Evolutionary conservation across 2,113 vertebrate species (phyloP), one percentile per base, ranked within the genome.

Genomic region (Pelmatolapia mariae): DNA sequence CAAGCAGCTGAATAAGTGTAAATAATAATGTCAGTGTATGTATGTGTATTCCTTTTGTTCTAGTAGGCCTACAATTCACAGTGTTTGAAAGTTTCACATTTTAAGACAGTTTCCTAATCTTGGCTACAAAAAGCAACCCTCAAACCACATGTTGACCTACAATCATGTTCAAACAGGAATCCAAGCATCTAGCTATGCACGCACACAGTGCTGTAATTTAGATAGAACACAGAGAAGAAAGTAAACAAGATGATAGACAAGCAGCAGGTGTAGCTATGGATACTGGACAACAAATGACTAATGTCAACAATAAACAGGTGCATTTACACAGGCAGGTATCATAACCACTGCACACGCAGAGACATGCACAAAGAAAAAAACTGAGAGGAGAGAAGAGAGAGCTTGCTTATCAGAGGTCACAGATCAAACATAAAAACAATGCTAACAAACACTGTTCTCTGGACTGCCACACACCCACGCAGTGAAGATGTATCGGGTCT

Each of bases 261-360:
- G 57, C 54, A 66, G 6, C 10, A 66, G 47, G 47, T 56, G 68
- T 47, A 52, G 24, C 56, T 36, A 13, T 83, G 83, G 83, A 84
- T 45, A 79, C 87, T 47, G 18, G 59, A 81, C 53, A 81, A 89
- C 83, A 86, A 76, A 66, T 83, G 82, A 89, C 76, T 86, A 52
- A 71, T 61, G 82, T 73, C 71, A 82, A 80, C 73, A 88, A 38
- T 26, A 82, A n/a, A 53, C 83, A 40, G 71, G 33, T 83, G 54
- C 57, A 80, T 31, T 6, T 26, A 66, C 52, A 18, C 18, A 54
- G 12, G 18, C 38, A 26, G n/a, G 78, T 33, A 53, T 78, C 73
- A 47, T 31, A 12, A 50, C 73, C 73, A 0, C 16, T 31, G 10
- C 45, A 50, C 45, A 78, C 4, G 6, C 24, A 78, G 15, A 47